These are phyloP conservation scores for Olivierus martensii DNA, from an alignment of 1,140 invertebrate species.

Conservation along the genomic window DNA sequence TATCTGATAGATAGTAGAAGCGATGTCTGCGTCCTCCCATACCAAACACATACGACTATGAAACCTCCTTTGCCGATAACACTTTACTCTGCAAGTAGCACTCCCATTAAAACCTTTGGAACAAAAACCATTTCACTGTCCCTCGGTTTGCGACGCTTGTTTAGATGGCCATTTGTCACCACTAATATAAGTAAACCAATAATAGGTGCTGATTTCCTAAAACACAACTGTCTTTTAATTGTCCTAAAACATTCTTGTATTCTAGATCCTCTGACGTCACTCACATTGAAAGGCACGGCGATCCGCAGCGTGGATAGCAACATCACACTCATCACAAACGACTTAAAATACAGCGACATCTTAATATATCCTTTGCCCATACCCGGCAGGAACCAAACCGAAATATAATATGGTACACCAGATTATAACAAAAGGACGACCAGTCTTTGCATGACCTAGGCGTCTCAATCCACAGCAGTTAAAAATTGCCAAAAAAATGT, in stretches of 20 bases:
- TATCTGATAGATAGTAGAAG: too few relatives aligned
- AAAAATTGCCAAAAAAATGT: too few relatives aligned
- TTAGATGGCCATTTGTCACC: too few relatives aligned
- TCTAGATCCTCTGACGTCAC: constrained; percentile 1
- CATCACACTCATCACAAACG: neutral
- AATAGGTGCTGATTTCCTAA: constrained; percentile 13
- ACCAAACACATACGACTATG: too few relatives aligned
- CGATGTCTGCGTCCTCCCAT: too few relatives aligned
- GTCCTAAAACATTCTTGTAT: neutral
- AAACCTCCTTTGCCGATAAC: too few relatives aligned
- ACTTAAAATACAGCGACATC: neutral
- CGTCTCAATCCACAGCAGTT: too few relatives aligned
- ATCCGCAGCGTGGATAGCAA: neutral
- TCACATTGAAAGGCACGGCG: neutral
- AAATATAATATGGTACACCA: constrained; percentile 10
- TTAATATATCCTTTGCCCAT: constrained; percentile 2
- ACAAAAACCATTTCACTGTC: too few relatives aligned
- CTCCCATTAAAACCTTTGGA: too few relatives aligned
- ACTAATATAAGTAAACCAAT: constrained; percentile 7
- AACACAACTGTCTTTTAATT: neutral
- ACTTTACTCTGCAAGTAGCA: too few relatives aligned
- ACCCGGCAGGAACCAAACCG: neutral
- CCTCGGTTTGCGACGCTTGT: too few relatives aligned
- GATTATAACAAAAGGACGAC: constrained; percentile 7
- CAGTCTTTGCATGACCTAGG: neutral